Conservation (phyloP, 1,140 invertebrate genomes). For the Helicoverpa zea region DNA sequence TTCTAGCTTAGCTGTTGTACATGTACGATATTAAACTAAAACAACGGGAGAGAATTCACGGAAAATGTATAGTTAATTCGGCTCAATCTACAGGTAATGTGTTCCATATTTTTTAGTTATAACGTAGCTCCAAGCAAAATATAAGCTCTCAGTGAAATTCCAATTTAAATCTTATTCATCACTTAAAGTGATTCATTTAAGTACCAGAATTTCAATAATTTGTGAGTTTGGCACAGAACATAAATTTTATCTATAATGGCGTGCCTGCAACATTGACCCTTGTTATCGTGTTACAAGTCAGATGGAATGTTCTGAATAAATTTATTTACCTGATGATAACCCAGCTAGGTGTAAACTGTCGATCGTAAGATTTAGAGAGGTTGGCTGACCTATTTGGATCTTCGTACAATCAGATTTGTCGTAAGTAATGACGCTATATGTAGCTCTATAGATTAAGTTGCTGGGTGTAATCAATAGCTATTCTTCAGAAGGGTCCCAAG, state of each 20-base stretch:
- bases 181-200: too few relatives aligned
- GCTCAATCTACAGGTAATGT: too few relatives aligned
- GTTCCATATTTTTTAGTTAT: too few relatives aligned
- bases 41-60: too few relatives aligned
- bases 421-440: background rate
- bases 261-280: constrained; percentile 2
- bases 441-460: background rate
- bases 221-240: background rate
- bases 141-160: too few relatives aligned
- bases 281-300: constrained; percentile 24
- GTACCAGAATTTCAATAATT: background rate
- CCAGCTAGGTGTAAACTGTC: constrained; percentile 3
- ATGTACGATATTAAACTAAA: too few relatives aligned
- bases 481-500: too few relatives aligned
- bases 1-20: too few relatives aligned
- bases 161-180: too few relatives aligned
- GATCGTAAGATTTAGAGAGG: background rate
- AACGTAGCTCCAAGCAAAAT: too few relatives aligned
- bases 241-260: background rate
- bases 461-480: too few relatives aligned
- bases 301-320: constrained; percentile 27
- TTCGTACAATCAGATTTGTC: background rate
- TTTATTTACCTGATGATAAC: constrained; percentile 1
- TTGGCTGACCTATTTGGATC: background rate
- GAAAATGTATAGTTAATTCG: too few relatives aligned